phyloP scores from a whole-genome alignment of 2,797 vertebrate species.

The Adelosebastes latens region DNA sequence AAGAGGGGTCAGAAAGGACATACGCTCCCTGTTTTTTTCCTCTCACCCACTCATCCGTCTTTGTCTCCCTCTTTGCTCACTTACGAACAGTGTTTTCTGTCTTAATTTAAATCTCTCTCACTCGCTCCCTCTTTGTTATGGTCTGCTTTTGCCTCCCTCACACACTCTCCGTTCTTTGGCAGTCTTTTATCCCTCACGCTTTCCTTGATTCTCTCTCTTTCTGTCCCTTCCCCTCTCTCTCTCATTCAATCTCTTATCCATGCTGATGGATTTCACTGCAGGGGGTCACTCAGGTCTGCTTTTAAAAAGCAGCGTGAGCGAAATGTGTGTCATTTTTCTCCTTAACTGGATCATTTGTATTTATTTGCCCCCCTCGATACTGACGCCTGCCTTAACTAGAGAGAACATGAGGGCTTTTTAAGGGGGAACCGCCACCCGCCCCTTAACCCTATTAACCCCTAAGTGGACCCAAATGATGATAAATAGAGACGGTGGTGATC shows the following conservation, averaged over 20 bases:
- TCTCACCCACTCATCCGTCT: constrained; percentile 30
- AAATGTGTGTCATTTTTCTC: constrained; percentile 84
- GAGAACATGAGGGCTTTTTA: constrained; percentile 76
- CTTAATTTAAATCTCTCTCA: constrained; percentile 58
- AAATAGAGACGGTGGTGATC: constrained; percentile 80
- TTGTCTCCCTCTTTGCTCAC: constrained; percentile 41
- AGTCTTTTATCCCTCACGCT: constrained; percentile 38
- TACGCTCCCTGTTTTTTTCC: not conserved
- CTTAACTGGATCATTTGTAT: constrained; percentile 86
- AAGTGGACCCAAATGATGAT: constrained; percentile 85
- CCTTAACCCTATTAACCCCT: constrained; percentile 83
- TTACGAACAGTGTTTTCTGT: constrained; percentile 53
- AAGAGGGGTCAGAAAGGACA: constrained; percentile 31
- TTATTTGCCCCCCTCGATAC: constrained; percentile 80
- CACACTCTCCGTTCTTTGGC: constrained; percentile 16
- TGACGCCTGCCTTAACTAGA: constrained; percentile 77
- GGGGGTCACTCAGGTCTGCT: constrained; percentile 76
- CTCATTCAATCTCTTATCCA: constrained; percentile 54
- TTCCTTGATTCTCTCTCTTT: constrained; percentile 17
- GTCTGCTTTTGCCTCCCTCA: constrained; percentile 13
- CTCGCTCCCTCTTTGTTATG: constrained; percentile 47
- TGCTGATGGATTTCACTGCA: constrained; percentile 73
- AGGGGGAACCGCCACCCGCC: constrained; percentile 68
- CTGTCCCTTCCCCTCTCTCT: not conserved
- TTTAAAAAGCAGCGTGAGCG: constrained; percentile 75